Conservation (phyloP, 2,888 invertebrate genomes). For the Cephus pygmeus region DNA sequence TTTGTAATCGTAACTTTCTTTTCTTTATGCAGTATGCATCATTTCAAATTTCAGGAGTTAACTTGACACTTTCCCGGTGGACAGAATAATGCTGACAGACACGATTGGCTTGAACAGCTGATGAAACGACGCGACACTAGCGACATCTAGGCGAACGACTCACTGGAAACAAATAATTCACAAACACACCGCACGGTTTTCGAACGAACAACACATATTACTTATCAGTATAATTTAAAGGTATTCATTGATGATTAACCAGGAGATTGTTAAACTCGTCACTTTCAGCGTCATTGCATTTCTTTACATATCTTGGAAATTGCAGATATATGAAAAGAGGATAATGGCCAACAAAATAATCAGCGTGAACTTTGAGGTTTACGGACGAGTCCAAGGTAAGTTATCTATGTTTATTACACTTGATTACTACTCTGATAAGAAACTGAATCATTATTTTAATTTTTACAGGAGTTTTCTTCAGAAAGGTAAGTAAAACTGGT, state of each 20-base stretch:
- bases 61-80: not conserved
- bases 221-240: not conserved
- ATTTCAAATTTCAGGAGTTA: not conserved
- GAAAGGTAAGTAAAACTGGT: conserved; percentile 54
- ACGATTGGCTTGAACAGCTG: conserved; percentile 28
- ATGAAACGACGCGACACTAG: conserved; percentile 18
- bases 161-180: conserved; percentile 1
- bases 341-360: conserved; percentile 43
- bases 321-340: not conserved
- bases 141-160: conserved; percentile 18
- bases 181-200: not conserved
- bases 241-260: not conserved
- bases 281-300: not conserved
- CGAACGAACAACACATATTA: not conserved
- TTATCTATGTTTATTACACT: not conserved
- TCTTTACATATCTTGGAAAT: conserved; percentile 2
- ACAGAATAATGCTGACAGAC: not conserved
- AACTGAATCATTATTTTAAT: not conserved
- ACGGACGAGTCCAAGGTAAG: conserved; percentile 62
- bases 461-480: conserved; percentile 63
- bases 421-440: not conserved
- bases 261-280: not conserved
- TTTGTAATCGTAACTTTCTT: not conserved
- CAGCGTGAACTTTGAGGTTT: conserved; percentile 63
- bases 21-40: not conserved